Evolutionary conservation across 35 echinoderm and acorn worm species (phyloP), one percentile per base, ranked within the genome.

Genomic region (Nesometra sesokonis): DNA sequence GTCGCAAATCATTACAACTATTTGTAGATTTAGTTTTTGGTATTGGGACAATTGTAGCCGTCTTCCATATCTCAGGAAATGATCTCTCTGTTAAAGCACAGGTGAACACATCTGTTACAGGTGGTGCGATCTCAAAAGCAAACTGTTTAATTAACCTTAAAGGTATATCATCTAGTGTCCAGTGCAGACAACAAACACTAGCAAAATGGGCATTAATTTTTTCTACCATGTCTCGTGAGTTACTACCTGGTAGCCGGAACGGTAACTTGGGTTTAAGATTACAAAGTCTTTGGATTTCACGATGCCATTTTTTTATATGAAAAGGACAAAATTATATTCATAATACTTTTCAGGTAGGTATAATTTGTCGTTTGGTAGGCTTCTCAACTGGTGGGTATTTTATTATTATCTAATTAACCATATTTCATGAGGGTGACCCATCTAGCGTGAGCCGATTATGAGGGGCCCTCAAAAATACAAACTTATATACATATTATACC

Each of bases 11-110:
- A 57, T 85, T 67, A 85, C 29, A 35, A 57, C 43, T 67, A 32
- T 30, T 67, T 30, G 32, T 35, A 29, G 32, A 67, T 47, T 85
- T 85, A 34, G 32, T 32, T 76, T 85, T 85, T 0, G 84, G 84
- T 11, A 57, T 30, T 29, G 84, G 84, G n/a, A 76, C 46, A 85
- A 85, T 34, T 0, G 84, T 85, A 57, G 84, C 84, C 57, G 84
- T 85, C 76, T 85, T 85, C 40, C 84, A 85, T 43, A 30, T 15
- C 33, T 52, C 38, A 57, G 84, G 84, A 23, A 85, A 85, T 23
- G 35, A 67, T 47, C 46, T 46, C 17, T 85, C 84, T 33, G 29
- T 47, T 3, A 85, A 67, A 67, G 43, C 32, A 17, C 36, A 43
- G 29, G 57, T 85, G 34, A 47, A 85, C 31, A 76, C 30, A 85